Percentiles rank a stretch among this genome's conserved stretches.
These are phyloP conservation scores for Caranx melampygus DNA, from an alignment of 2,113 vertebrate genomes.

Conservation along the genomic window DNA sequence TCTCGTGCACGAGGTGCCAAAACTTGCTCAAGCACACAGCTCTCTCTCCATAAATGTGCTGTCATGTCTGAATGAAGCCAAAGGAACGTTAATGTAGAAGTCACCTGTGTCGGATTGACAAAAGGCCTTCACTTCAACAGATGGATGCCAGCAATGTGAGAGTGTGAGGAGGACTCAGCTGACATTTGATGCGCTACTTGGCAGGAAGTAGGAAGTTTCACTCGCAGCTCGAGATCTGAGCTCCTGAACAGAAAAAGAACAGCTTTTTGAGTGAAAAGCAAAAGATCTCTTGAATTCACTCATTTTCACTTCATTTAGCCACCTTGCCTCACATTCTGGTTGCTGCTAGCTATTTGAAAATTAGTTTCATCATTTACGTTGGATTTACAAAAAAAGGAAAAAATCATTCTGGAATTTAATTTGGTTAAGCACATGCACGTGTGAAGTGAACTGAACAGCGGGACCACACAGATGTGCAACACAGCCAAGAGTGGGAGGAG, in stretches of 20 bases:
- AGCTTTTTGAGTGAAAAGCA: slow-evolving; percentile 22
- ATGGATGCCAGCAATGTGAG: not conserved
- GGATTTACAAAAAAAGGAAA: not conserved
- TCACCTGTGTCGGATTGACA: slow-evolving; percentile 5
- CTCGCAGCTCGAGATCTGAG: slow-evolving; percentile 1
- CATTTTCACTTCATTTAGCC: slow-evolving; percentile 53
- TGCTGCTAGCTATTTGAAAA: slow-evolving; percentile 36
- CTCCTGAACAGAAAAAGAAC: slow-evolving; percentile 46
- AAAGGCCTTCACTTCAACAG: not conserved
- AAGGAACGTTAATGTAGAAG: not conserved
- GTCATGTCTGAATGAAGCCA: not conserved
- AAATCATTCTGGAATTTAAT: slow-evolving; percentile 27
- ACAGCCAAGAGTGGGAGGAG: slow-evolving; percentile 17
- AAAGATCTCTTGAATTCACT: slow-evolving; percentile 29
- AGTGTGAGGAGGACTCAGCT: not conserved
- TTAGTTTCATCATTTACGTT: slow-evolving; percentile 32
- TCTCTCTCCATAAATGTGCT: not conserved
- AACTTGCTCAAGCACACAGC: not conserved
- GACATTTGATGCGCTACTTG: not conserved
- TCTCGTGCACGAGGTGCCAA: not conserved
- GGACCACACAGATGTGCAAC: slow-evolving; percentile 45
- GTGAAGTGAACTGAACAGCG: slow-evolving; percentile 49
- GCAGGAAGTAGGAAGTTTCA: slow-evolving; percentile 8
- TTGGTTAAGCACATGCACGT: slow-evolving; percentile 19
- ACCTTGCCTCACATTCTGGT: slow-evolving; percentile 16